Percentiles rank a stretch among this genome's conserved stretches.
These are phyloP conservation scores for Copidosoma floridanum DNA, from an alignment of 1,140 invertebrate genomes.

Conservation along the genomic window DNA sequence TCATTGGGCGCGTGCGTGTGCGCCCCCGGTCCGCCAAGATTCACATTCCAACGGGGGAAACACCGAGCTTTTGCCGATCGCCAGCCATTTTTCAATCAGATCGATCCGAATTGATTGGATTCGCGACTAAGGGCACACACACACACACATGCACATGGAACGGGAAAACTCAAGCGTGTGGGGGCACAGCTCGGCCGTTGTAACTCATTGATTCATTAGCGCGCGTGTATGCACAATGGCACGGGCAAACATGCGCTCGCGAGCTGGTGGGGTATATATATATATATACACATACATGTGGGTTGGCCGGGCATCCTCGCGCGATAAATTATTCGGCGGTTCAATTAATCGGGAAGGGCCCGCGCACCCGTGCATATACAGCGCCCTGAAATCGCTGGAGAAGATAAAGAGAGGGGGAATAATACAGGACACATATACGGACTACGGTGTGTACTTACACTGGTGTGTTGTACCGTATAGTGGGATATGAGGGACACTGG, in stretches of 20 bases:
- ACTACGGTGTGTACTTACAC: background rate
- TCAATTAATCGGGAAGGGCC: slow-evolving; percentile 7
- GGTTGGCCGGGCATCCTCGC: background rate
- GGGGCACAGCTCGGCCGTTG: no score
- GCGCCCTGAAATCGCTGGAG: no score
- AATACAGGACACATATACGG: no score
- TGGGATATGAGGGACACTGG: background rate
- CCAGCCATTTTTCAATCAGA: background rate
- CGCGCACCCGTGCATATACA: background rate
- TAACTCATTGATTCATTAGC: slow-evolving; percentile 16
- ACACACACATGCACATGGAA: no score
- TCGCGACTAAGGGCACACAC: background rate
- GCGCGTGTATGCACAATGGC: background rate
- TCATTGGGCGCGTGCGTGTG: no score
- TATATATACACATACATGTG: no score
- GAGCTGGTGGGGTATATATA: no score
- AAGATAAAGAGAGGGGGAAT: no score
- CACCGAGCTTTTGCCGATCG: background rate
- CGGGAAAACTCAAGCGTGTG: no score
- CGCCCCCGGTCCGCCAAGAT: background rate
- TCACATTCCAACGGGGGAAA: no score
- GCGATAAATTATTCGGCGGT: slow-evolving; percentile 19
- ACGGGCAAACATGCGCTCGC: background rate
- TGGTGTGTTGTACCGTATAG: no score
- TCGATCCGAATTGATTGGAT: slow-evolving; percentile 1